These are phyloP conservation scores for Drosophila kepulauana DNA, from an alignment of 1,140 invertebrate species.

Conservation along the genomic window DNA sequence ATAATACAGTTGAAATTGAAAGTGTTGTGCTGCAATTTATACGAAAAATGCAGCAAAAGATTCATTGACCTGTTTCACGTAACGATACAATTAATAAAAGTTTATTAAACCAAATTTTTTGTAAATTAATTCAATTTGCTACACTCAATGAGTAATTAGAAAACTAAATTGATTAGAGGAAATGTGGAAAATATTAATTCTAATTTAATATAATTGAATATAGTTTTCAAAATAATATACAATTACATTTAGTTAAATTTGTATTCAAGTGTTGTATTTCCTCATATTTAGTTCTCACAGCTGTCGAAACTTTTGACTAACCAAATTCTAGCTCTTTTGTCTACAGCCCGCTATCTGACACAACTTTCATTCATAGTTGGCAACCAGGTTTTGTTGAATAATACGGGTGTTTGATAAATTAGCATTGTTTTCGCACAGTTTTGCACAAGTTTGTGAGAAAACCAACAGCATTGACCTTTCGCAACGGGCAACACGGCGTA, in stretches of 20 bases:
- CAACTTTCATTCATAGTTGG: not conserved
- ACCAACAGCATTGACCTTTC: slow-evolving; percentile 27
- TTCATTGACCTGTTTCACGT: slow-evolving; percentile 6
- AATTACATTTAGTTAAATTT: too few species aligned
- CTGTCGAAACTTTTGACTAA: not conserved
- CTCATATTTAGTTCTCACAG: not conserved
- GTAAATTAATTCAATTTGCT: not conserved
- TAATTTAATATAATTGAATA: too few species aligned
- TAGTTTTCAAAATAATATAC: too few species aligned
- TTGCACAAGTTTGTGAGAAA: not conserved
- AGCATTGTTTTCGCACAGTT: slow-evolving; percentile 1
- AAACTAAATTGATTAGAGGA: too few species aligned
- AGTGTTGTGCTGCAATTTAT: slow-evolving; percentile 15
- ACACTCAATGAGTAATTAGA: not conserved
- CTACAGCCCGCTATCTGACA: not conserved
- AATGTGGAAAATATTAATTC: too few species aligned
- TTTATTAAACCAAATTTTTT: not conserved
- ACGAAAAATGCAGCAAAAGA: not conserved
- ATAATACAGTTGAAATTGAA: slow-evolving; percentile 30
- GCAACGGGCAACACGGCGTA: slow-evolving; percentile 34
- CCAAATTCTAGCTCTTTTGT: not conserved
- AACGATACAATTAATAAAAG: not conserved
- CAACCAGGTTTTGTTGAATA: not conserved
- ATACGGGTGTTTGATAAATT: slow-evolving; percentile 10
- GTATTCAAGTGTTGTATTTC: too few species aligned